These are phyloP conservation scores for Eristalinus aeneus DNA, from an alignment of 2,888 invertebrate genomes.

Conservation along the genomic window DNA sequence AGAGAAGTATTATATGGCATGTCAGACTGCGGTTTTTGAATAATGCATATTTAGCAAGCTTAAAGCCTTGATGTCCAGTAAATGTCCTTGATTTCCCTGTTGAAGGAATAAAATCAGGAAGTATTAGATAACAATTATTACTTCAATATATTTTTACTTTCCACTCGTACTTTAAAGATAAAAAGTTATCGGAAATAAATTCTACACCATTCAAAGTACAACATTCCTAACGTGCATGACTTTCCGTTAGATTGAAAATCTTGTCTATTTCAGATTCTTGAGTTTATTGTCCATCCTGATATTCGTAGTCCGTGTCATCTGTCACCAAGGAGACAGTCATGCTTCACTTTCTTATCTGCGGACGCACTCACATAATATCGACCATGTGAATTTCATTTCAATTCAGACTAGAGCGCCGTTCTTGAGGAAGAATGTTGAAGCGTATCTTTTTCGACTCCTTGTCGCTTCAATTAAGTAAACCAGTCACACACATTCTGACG, in stretches of 20 bases:
- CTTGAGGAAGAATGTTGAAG: neutral
- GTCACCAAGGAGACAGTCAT: neutral
- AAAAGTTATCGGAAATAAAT: neutral
- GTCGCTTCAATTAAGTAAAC: conserved; percentile 18
- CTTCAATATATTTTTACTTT: too few relatives aligned
- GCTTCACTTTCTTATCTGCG: neutral
- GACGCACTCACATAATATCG: neutral
- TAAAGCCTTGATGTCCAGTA: too few relatives aligned
- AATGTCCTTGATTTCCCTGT: too few relatives aligned
- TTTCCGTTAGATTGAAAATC: neutral
- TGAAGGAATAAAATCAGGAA: too few relatives aligned
- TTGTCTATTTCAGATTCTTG: neutral
- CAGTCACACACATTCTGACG: conserved; percentile 27
- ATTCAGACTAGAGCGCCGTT: neutral
- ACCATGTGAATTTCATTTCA: neutral
- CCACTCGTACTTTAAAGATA: too few relatives aligned
- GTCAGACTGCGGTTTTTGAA: too few relatives aligned
- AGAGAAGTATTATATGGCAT: too few relatives aligned
- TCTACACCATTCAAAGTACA: neutral
- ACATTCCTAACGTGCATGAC: neutral
- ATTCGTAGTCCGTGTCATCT: neutral
- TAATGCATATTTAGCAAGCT: too few relatives aligned
- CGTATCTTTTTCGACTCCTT: neutral
- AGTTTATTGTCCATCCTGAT: neutral
- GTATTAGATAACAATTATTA: too few relatives aligned